Evolutionary conservation across 2,113 vertebrate species (phyloP).

Genomic region (Xiphophorus hellerii): DNA sequence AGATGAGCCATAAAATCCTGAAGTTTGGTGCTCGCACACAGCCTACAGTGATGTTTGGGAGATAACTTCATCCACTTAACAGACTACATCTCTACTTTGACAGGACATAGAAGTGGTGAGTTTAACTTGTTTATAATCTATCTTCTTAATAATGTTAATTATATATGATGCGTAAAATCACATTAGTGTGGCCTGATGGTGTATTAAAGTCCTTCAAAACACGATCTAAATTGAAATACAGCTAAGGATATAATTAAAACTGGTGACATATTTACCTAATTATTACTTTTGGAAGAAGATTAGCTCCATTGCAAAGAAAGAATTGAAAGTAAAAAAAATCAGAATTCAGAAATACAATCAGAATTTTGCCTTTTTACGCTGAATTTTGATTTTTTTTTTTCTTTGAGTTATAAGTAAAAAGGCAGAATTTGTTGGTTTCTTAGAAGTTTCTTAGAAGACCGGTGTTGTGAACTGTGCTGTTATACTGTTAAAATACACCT

Average conservation of each 20-base stretch:
- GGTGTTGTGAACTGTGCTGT: too few relatives aligned
- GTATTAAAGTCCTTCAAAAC: not conserved
- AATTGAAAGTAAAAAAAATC: too few relatives aligned
- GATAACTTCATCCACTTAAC: not conserved
- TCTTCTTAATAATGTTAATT: not conserved
- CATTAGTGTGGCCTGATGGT: not conserved
- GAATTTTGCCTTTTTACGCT: too few relatives aligned
- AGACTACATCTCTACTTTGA: too few relatives aligned
- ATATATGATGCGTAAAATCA: not conserved
- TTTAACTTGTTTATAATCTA: not conserved
- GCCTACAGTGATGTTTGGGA: not conserved
- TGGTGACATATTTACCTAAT: not conserved
- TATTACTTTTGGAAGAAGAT: not conserved
- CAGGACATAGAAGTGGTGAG: not conserved
- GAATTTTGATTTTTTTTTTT: too few relatives aligned
- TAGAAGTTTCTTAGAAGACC: not conserved
- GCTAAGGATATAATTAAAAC: not conserved
- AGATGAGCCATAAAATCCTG: not conserved
- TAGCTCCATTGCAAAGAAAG: too few relatives aligned
- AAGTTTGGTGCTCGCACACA: not conserved
- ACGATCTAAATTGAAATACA: not conserved
- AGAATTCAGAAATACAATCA: too few relatives aligned
- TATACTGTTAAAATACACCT: not conserved
- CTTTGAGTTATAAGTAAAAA: too few relatives aligned
- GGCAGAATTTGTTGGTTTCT: not conserved